A percentile compares a stretch with the other conserved stretches of the same genome.
Conservation (phyloP, 2,888 invertebrate genomes). For the Abrostola tripartita region DNA sequence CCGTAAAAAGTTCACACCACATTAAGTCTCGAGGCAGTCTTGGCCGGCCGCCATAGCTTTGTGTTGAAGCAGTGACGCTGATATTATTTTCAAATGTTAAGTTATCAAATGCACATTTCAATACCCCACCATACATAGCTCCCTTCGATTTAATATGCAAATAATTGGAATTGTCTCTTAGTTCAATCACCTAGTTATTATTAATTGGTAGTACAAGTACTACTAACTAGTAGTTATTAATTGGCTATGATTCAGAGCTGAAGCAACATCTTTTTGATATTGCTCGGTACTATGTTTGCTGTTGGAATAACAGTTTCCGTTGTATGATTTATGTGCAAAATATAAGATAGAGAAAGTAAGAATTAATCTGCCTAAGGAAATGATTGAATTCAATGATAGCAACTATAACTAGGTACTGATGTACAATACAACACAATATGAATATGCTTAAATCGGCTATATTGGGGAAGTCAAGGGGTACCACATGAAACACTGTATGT, state of each 20-base stretch:
- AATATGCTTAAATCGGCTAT: no score
- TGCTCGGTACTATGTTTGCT: neutral
- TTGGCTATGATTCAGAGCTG: neutral
- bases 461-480: no score
- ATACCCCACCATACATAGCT: slow-evolving; percentile 17
- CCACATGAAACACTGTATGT: no score
- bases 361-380: no score
- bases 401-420: no score
- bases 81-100: slow-evolving; percentile 66
- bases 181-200: slow-evolving; percentile 20
- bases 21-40: slow-evolving; percentile 73
- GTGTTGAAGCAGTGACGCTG: slow-evolving; percentile 56
- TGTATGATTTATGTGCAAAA: no score
- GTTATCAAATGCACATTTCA: slow-evolving; percentile 54
- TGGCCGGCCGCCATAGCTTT: slow-evolving; percentile 75
- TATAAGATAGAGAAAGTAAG: no score
- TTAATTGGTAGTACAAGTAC: no score
- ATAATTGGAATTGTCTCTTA: slow-evolving; percentile 44
- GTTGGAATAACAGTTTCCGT: neutral
- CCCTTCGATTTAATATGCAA: slow-evolving; percentile 46
- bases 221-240: slow-evolving; percentile 25
- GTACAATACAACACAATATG: no score
- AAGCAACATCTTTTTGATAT: slow-evolving; percentile 17
- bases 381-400: no score
- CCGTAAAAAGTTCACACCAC: slow-evolving; percentile 79